Evolutionary conservation across 2,113 vertebrate genomes (phyloP).

Genomic region (Mus musculus): GRCm39 chr4:131402501-131403000

Average conservation of each 20-base stretch:
- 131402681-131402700: background rate
- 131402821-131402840: background rate
- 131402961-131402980: background rate
- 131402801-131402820: background rate
- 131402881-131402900: background rate
- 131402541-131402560: no score
- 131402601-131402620: no score
- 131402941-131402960: background rate
- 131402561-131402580: no score
- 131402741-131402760: background rate
- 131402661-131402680: no score
- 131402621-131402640: background rate
- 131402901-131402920: background rate
- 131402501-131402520: no score
- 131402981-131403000: no score
- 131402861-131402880: background rate
- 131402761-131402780: background rate
- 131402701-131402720: background rate
- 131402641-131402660: no score
- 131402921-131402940: background rate
- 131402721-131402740: background rate
- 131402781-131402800: background rate
- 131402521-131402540: no score
- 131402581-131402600: no score
- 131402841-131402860: background rate